Evolutionary conservation across 2,797 vertebrate species (phyloP).

Genomic region (Paedocypris micromegethes): DNA sequence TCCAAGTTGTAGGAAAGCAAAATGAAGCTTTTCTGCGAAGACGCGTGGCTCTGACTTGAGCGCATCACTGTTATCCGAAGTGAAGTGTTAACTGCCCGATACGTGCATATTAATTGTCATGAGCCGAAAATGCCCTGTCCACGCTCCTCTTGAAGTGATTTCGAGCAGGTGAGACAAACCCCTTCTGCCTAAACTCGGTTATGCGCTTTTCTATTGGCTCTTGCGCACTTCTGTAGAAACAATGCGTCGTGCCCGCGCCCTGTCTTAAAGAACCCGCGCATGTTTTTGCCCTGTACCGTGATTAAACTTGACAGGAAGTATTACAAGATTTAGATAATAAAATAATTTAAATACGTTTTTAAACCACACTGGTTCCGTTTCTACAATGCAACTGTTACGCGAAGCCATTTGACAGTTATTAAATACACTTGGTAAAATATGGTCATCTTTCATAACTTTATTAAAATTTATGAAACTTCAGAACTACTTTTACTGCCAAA

Average conservation of each 20-base stretch:
- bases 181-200: conserved; percentile 71
- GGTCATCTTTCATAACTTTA: too few species aligned
- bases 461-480: too few species aligned
- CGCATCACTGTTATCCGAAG: conserved; percentile 47
- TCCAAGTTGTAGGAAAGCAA: conserved; percentile 51
- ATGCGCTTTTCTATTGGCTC: conserved; percentile 68
- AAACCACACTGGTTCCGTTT: too few species aligned
- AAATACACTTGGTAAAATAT: too few species aligned
- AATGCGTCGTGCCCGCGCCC: conserved; percentile 53
- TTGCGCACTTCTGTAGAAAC: conserved; percentile 45
- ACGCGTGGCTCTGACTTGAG: conserved; percentile 39
- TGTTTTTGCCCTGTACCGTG: conserved; percentile 35
- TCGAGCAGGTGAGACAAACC: conserved; percentile 73
- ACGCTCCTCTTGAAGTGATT: conserved; percentile 60
- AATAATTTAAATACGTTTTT: too few species aligned
- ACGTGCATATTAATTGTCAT: conserved; percentile 62
- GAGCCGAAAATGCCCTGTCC: conserved; percentile 53
- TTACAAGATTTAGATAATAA: too few species aligned
- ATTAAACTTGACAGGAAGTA: too few species aligned
- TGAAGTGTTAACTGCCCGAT: conserved; percentile 53
- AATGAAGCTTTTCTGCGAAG: conserved; percentile 23
- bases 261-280: conserved; percentile 74
- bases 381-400: too few species aligned
- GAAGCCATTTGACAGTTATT: too few species aligned
- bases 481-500: too few species aligned